A percentile compares a stretch with the other conserved stretches of the same genome.
Conservation (phyloP, 1,140 invertebrate genomes). For the Diorhabda carinulata region DNA sequence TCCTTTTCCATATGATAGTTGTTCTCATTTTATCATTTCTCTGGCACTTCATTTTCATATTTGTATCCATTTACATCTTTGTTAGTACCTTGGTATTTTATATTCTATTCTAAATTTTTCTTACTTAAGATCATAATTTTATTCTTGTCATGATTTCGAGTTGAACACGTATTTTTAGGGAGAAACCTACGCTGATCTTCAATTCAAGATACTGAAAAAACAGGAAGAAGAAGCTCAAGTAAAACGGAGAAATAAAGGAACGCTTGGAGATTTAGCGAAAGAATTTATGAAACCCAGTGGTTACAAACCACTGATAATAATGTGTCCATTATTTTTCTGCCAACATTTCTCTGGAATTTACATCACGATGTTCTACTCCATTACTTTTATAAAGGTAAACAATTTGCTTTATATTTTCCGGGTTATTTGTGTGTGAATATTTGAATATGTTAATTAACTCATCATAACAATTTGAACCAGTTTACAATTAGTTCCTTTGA, state of each 20-base stretch:
- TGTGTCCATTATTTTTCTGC: conserved; percentile 56
- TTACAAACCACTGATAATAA: conserved; percentile 57
- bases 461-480: too few relatives aligned
- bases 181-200: conserved; percentile 43
- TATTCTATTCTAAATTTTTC: too few relatives aligned
- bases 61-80: too few relatives aligned
- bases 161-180: not conserved
- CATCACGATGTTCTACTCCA: conserved; percentile 66
- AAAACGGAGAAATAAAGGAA: conserved; percentile 23
- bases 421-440: too few relatives aligned
- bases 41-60: too few relatives aligned
- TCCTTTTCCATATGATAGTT: too few relatives aligned
- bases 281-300: conserved; percentile 54
- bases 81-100: too few relatives aligned
- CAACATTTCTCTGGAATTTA: conserved; percentile 64
- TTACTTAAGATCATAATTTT: too few relatives aligned
- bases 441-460: too few relatives aligned
- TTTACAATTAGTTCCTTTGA: too few relatives aligned
- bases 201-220: conserved; percentile 46
- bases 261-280: conserved; percentile 39
- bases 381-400: conserved; percentile 56
- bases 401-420: not conserved
- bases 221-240: conserved; percentile 45
- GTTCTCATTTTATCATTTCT: too few relatives aligned
- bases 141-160: too few relatives aligned